Percentiles rank a stretch among this genome's conserved stretches.
phyloP scores from a whole-genome alignment of 2,797 vertebrate genomes.

The Moxostoma hubbsi region DNA sequence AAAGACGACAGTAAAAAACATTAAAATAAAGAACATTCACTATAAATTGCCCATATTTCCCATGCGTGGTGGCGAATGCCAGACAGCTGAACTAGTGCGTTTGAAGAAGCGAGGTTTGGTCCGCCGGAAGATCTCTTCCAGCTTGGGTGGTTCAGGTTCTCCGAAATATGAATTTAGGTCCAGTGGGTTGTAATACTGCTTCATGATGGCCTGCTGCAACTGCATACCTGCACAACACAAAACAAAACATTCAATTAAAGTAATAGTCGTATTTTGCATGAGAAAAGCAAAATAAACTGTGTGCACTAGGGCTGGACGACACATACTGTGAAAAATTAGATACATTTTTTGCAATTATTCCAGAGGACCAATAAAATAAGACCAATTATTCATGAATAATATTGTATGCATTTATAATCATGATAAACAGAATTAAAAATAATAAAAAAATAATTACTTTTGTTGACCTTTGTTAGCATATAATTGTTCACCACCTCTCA shows the following conservation, averaged over 20 bases:
- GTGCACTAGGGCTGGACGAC: not conserved
- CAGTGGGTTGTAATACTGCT: conserved; percentile 88
- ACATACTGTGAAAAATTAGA: too few relatives aligned
- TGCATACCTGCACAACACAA: conserved; percentile 72
- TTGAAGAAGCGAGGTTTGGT: conserved; percentile 94
- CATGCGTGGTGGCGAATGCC: conserved; percentile 84
- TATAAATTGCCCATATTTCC: conserved; percentile 41
- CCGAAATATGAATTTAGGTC: conserved; percentile 82
- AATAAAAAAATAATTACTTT: too few relatives aligned
- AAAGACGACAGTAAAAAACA: not conserved
- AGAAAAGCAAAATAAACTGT: not conserved
- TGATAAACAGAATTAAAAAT: too few relatives aligned
- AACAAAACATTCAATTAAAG: not conserved
- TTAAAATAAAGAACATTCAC: not conserved
- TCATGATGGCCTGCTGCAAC: conserved; percentile 83
- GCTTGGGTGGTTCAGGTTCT: conserved; percentile 76
- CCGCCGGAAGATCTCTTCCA: conserved; percentile 91
- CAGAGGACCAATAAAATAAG: too few relatives aligned
- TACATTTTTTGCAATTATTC: too few relatives aligned
- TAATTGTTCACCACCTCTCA: too few relatives aligned
- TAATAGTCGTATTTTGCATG: not conserved
- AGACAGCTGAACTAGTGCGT: conserved; percentile 94
- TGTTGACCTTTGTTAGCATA: too few relatives aligned
- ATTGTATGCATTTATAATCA: too few relatives aligned
- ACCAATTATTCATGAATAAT: too few relatives aligned